phyloP scores from a whole-genome alignment of 2,888 invertebrate species.

The Ecliptopera silaceata region DNA sequence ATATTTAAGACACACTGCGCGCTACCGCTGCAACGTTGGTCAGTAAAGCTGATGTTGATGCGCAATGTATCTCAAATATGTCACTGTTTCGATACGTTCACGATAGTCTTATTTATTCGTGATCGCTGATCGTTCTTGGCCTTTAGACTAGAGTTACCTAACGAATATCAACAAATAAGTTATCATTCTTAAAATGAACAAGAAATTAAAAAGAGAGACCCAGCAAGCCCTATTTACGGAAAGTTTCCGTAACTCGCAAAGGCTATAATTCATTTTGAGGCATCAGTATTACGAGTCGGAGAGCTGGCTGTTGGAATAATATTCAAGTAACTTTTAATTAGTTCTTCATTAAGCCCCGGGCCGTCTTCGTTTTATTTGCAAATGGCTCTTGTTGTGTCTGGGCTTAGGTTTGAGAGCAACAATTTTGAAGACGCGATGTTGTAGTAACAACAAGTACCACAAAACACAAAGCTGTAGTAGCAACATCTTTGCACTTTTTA shows the following conservation, averaged over 20 bases:
- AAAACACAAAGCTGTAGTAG: no score
- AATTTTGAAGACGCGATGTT: background rate
- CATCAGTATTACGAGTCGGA: slow-evolving; percentile 39
- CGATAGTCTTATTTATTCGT: no score
- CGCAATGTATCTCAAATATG: no score
- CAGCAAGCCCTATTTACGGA: slow-evolving; percentile 24
- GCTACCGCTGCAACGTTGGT: no score
- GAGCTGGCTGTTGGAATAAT: slow-evolving; percentile 36
- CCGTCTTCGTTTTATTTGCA: slow-evolving; percentile 53
- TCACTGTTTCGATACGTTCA: no score
- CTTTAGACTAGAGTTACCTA: no score
- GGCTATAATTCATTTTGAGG: slow-evolving; percentile 41
- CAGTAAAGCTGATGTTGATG: no score
- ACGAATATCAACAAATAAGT: no score
- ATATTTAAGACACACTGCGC: no score
- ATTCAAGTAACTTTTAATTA: slow-evolving; percentile 61
- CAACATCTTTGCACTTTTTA: no score
- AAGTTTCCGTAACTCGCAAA: slow-evolving; percentile 29
- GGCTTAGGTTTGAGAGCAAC: slow-evolving; percentile 24
- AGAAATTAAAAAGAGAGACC: background rate
- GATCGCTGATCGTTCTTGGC: no score
- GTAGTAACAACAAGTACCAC: no score
- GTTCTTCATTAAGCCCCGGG: slow-evolving; percentile 56
- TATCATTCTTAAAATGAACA: background rate
- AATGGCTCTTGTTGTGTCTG: slow-evolving; percentile 52